A percentile compares a stretch with the other conserved stretches of the same genome.
phyloP scores from a whole-genome alignment of 2,113 vertebrate genomes.

The Crotalus horridus region DNA sequence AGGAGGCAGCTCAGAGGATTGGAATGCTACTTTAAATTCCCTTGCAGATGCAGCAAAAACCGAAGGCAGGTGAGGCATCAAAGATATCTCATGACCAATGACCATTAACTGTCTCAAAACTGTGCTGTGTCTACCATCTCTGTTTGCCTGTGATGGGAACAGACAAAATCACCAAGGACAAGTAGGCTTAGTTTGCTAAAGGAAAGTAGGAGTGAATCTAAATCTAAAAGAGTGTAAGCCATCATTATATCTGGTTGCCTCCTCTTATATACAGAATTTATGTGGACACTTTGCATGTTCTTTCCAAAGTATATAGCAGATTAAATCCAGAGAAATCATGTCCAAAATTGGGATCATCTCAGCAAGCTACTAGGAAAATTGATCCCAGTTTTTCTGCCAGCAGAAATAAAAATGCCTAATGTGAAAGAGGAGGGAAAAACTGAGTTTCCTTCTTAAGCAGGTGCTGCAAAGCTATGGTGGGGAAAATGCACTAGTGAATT shows the following conservation, averaged over 20 bases:
- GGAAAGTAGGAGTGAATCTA: not conserved
- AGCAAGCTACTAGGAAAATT: slow-evolving; percentile 63
- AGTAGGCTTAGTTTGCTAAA: fast-evolving
- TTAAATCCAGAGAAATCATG: slow-evolving; percentile 45
- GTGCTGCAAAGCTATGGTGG: slow-evolving; percentile 63
- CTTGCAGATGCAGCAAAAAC: slow-evolving; percentile 14
- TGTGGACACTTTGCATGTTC: not conserved
- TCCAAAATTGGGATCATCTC: slow-evolving; percentile 53
- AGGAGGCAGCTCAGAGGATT: slow-evolving; percentile 32
- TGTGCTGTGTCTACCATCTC: slow-evolving; percentile 10
- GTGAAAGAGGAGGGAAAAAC: slow-evolving; percentile 46
- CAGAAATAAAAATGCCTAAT: slow-evolving; percentile 73
- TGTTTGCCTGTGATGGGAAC: slow-evolving; percentile 14
- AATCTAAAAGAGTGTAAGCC: slow-evolving; percentile 16
- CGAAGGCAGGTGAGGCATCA: slow-evolving; percentile 46
- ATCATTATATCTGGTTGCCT: slow-evolving; percentile 25
- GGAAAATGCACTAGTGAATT: slow-evolving; percentile 65
- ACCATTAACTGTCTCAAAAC: not conserved
- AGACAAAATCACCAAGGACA: slow-evolving; percentile 18
- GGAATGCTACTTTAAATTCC: slow-evolving; percentile 32
- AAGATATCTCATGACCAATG: not conserved
- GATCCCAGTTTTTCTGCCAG: slow-evolving; percentile 67
- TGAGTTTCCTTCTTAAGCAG: slow-evolving; percentile 69
- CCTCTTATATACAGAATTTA: slow-evolving; percentile 6
- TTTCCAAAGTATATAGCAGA: slow-evolving; percentile 31